Evolutionary conservation across 2,113 vertebrate genomes (phyloP).

Genomic region (Macaca mulatta): DNA sequence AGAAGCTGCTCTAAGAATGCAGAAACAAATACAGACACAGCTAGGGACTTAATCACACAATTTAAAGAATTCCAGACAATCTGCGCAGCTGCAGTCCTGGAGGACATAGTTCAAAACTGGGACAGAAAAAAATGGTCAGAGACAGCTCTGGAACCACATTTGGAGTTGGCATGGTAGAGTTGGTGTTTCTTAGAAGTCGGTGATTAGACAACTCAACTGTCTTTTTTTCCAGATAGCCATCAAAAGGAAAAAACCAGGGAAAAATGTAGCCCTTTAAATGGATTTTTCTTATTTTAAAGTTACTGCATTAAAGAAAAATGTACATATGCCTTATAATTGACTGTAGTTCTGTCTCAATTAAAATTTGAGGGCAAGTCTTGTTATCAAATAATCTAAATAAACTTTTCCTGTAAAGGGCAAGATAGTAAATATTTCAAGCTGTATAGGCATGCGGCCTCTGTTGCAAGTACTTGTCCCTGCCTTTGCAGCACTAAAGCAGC

Average conservation of each 20-base stretch:
- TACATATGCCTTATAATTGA: too few species aligned
- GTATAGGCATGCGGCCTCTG: accelerated
- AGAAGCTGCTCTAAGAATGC: slow-evolving; percentile 77
- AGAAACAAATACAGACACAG: slow-evolving; percentile 74
- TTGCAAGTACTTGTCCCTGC: background rate
- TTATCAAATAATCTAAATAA: background rate
- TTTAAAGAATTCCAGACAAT: slow-evolving; percentile 72
- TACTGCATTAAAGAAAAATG: too few species aligned
- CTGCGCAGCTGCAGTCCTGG: slow-evolving; percentile 44
- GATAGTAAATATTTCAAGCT: too few species aligned
- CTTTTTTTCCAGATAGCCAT: background rate
- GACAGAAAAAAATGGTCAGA: background rate
- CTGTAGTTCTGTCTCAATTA: too few species aligned
- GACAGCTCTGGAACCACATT: background rate
- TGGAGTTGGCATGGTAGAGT: background rate
- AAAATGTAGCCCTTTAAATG: background rate
- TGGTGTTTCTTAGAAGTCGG: background rate
- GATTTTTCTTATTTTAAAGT: background rate
- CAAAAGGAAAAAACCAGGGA: background rate
- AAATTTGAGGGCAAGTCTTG: too few species aligned
- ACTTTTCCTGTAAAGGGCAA: background rate
- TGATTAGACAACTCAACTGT: background rate
- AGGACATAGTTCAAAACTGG: slow-evolving; percentile 1
- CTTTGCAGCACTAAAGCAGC: background rate
- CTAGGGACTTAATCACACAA: slow-evolving; percentile 65